Base-by-base conservation (phyloP, 1,140 invertebrate genomes). In the Campoletis sonorensis region DNA sequence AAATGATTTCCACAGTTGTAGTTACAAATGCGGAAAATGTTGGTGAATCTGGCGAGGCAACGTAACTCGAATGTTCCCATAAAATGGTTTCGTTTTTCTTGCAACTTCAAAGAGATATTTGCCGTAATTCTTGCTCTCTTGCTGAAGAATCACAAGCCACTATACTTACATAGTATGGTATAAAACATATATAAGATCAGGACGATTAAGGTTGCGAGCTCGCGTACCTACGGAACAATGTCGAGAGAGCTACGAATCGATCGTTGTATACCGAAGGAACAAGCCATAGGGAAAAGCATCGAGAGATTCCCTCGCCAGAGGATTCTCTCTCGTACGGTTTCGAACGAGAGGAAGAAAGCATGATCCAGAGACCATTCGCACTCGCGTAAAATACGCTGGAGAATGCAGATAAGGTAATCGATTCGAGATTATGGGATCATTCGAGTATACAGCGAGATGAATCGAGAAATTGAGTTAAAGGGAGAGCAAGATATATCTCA, bases 331-430 rank as follows among this genome's bases (percentile, higher is more conserved):
- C 61, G 61, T 27, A 27, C 10, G 4, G 26, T 77, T 61, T 30
- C 61, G 49, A 21, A 15, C 13, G 21, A 18, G 58, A 30, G 40
- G 40, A 72, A 80, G 40, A 80, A 73, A 16, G 21, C 61, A 26
- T 23, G 26, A 23, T 64, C 23, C n/a, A n/a, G 23, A 26, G 64
- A n/a, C 33, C 68, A 71, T 71, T 68, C 68, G 45, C 33, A 40
- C 49, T 16, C 23, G 45, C 33, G 54, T 79, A 71, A 79, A 79
- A 67, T 49, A 79, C 71, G 64, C 79, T 61, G 16, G 79, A 80
- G 79, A 80, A 80, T 80, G 79, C 79, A 71, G 79, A 81, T 81
- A 81, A 81, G 71, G 58, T 81, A 81, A 81, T 81, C 72, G 79
- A 81, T 81, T 81, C 40, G 23, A 81, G 79, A 81, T 81, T 64